Evolutionary conservation across 2,888 invertebrate species (phyloP), one percentile per base, ranked within the genome.

Genomic region (Melinopterus prodromus): DNA sequence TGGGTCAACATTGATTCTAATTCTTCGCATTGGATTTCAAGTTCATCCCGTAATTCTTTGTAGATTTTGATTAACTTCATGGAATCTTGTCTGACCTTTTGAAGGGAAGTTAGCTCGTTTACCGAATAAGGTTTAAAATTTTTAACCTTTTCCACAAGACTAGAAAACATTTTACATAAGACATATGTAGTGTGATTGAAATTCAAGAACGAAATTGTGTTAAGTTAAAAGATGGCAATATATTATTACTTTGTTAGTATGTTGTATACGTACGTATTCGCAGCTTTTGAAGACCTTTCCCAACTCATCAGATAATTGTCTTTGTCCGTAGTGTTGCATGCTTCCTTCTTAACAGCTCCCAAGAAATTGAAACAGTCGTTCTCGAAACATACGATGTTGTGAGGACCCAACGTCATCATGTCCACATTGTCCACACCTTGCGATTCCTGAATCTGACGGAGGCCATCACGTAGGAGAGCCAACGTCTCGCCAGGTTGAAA

Each of bases 321-420:
- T 53, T 53, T 53, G 7, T 53, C 53, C 3, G 53, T 9, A 53
- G 53, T 7, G 7, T 53, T 1, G 53, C 53, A 53, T 53, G 5
- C 12, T 53, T 6, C 53, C 12, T 53, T 53, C 1, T 53, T 53
- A 53, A 53, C 53, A 53, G 53, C 53, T 12, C 53, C 53, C 5
- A 53, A 53, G 53, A 53, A 53, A 53, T 53, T 53, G 53, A 53
- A 53, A 53, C 53, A 53, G 53, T 53, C 53, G 53, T 53, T 53
- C 9, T 53, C 53, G 53, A 53, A 53, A 53, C 53, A 53, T 3
- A 53, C 53, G 12, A 53, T 53, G 53, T 53, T 53, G 12, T 53
- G 53, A 9, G 7, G 1, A 1, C 53, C 53, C 12, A 53, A 4
- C 7, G 7, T 53, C 12, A 38, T 38, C 6, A 26, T 26, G 26